Conservation (phyloP, 2,888 invertebrate species). For the Eumerus sabulonum region DNA sequence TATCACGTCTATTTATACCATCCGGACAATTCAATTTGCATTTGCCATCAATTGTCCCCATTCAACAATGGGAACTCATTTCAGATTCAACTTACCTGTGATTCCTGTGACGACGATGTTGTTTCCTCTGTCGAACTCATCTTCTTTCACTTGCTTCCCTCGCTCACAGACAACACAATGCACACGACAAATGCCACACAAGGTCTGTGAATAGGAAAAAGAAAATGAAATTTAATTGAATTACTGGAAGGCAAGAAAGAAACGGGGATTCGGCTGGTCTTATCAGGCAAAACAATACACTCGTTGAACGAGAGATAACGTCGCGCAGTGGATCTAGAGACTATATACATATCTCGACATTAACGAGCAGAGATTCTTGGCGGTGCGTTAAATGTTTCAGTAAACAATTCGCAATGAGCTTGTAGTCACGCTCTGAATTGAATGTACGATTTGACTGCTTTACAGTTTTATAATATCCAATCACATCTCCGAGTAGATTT, state of each 20-base stretch:
- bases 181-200: neutral
- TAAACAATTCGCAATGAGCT: neutral
- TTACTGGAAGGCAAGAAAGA: neutral
- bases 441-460: no score
- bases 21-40: constrained; percentile 28
- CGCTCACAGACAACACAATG: constrained; percentile 2
- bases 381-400: neutral
- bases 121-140: constrained; percentile 61
- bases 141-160: constrained; percentile 15
- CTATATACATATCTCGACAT: no score
- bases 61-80: neutral
- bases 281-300: constrained; percentile 32
- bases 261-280: no score
- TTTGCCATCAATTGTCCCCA: constrained; percentile 9
- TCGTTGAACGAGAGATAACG: neutral
- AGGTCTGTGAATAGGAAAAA: constrained; percentile 27
- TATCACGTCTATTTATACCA: constrained; percentile 37
- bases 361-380: no score
- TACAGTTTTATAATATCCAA: no score
- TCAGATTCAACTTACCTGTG: constrained; percentile 49
- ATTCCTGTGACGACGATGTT: constrained; percentile 36
- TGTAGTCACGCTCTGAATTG: neutral
- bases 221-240: constrained; percentile 21
- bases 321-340: no score
- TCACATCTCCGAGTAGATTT: no score